Evolutionary conservation across 92 coral and sea anemone species (phyloP).

Genomic region (Palythoa heliodiscus): DNA sequence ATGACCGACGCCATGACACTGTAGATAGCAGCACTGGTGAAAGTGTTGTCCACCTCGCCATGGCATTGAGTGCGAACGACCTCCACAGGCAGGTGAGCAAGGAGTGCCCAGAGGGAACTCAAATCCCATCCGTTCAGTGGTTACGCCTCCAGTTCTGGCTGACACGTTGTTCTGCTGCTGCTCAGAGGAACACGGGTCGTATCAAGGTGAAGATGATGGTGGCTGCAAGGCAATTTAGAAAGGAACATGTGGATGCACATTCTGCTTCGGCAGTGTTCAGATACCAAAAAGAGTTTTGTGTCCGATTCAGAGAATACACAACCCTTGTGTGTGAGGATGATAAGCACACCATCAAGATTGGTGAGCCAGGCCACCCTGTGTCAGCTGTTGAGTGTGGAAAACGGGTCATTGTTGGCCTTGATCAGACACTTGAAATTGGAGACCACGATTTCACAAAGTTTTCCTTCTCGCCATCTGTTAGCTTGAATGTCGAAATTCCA

Average conservation of each 20-base stretch:
- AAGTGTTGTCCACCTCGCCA: conserved; percentile 52
- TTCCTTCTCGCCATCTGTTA: conserved; percentile 64
- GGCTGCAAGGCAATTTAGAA: conserved; percentile 58
- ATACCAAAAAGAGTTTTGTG: conserved; percentile 49
- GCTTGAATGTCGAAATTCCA: conserved; percentile 58
- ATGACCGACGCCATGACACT: conserved; percentile 52
- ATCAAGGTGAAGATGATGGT: conserved; percentile 61
- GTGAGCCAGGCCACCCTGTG: conserved; percentile 62
- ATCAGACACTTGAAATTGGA: conserved; percentile 54
- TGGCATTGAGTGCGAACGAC: conserved; percentile 58
- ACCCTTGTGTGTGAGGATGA: conserved; percentile 69
- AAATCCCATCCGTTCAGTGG: conserved; percentile 57
- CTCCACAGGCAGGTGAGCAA: conserved; percentile 43
- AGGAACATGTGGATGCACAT: conserved; percentile 47
- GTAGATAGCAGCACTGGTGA: conserved; percentile 33
- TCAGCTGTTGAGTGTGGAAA: conserved; percentile 65
- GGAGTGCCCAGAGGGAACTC: conserved; percentile 51
- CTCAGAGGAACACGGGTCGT: conserved; percentile 45
- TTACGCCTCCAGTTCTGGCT: conserved; percentile 61
- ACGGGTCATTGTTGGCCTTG: conserved; percentile 52
- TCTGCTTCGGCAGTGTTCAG: conserved; percentile 44
- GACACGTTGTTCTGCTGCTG: conserved; percentile 45
- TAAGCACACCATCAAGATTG: conserved; percentile 61
- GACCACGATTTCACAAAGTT: conserved; percentile 68
- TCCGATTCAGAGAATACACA: conserved; percentile 38